These are phyloP conservation scores for Atta cephalotes DNA, from an alignment of 1,140 invertebrate species.

Conservation along the genomic window DNA sequence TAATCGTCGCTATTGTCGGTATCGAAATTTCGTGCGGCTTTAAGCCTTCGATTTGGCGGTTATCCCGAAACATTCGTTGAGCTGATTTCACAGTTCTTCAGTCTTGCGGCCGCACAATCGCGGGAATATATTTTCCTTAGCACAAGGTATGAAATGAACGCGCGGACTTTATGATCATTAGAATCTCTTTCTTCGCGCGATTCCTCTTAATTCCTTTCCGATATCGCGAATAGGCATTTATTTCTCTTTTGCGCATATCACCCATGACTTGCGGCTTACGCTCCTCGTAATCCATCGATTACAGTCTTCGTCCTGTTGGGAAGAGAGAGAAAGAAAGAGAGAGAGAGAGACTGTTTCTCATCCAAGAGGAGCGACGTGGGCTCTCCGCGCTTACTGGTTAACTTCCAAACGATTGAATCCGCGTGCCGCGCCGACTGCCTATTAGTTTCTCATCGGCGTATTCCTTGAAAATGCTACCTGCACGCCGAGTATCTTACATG, in stretches of 20 bases:
- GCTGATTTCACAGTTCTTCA: conserved; percentile 48
- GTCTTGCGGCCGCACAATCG: background rate
- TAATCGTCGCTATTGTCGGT: conserved; percentile 52
- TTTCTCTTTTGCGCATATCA: conserved; percentile 42
- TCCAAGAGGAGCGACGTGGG: conserved; percentile 4
- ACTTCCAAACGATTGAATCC: conserved; percentile 56
- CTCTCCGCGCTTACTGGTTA: conserved; percentile 2
- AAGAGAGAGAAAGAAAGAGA: background rate
- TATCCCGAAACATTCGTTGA: conserved; percentile 35
- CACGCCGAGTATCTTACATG: conserved; percentile 31
- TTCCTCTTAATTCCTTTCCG: conserved; percentile 59
- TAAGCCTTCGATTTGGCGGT: conserved; percentile 34
- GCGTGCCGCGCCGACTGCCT: conserved; percentile 42
- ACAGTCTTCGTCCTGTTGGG: conserved; percentile 41
- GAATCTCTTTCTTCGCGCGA: conserved; percentile 5
- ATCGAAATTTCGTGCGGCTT: conserved; percentile 39
- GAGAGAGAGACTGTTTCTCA: conserved; percentile 29
- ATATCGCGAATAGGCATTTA: conserved; percentile 57
- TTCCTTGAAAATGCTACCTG: conserved; percentile 55
- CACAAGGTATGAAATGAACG: conserved; percentile 55
- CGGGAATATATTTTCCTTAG: conserved; percentile 52
- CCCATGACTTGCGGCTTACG: conserved; percentile 50
- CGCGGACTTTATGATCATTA: conserved; percentile 49
- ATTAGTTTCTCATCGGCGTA: conserved; percentile 61
- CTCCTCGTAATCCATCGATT: conserved; percentile 65